phyloP scores from a whole-genome alignment of 1,140 invertebrate genomes.

The Pogonognathellus flavescens region DNA sequence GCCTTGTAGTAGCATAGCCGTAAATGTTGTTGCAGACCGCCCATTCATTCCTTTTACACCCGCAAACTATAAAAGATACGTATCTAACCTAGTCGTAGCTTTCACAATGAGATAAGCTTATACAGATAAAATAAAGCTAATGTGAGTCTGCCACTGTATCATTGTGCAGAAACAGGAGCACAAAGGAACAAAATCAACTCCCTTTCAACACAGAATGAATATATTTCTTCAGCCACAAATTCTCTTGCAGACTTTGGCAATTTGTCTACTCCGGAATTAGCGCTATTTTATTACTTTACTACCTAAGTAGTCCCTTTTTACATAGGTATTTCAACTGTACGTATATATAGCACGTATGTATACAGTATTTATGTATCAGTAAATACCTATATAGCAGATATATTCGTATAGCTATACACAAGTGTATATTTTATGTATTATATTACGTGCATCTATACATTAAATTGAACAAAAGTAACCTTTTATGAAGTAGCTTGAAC shows the following conservation, averaged over 20 bases:
- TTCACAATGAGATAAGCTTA: background rate
- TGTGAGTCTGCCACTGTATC: conserved; percentile 34
- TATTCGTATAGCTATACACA: too few species aligned
- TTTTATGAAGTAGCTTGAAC: too few species aligned
- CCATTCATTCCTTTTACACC: conserved; percentile 47
- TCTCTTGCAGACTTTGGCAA: conserved; percentile 34
- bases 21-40: conserved; percentile 41
- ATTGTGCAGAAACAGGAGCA: conserved; percentile 38
- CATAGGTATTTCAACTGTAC: too few species aligned
- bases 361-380: too few species aligned
- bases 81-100: conserved; percentile 17
- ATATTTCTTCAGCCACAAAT: conserved; percentile 20
- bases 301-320: too few species aligned
- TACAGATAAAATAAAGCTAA: conserved; percentile 41
- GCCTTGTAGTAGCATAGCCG: background rate
- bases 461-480: too few species aligned
- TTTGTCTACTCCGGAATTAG: conserved; percentile 39
- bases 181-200: conserved; percentile 32
- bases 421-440: too few species aligned
- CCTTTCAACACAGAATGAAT: conserved; percentile 25
- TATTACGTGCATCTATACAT: too few species aligned
- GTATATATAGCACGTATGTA: too few species aligned
- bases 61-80: background rate
- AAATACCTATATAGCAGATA: too few species aligned
- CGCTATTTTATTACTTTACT: background rate